A percentile compares a stretch with the other conserved stretches of the same genome.
phyloP scores from a whole-genome alignment of 2,113 vertebrate species.

The Agelaius tricolor region DNA sequence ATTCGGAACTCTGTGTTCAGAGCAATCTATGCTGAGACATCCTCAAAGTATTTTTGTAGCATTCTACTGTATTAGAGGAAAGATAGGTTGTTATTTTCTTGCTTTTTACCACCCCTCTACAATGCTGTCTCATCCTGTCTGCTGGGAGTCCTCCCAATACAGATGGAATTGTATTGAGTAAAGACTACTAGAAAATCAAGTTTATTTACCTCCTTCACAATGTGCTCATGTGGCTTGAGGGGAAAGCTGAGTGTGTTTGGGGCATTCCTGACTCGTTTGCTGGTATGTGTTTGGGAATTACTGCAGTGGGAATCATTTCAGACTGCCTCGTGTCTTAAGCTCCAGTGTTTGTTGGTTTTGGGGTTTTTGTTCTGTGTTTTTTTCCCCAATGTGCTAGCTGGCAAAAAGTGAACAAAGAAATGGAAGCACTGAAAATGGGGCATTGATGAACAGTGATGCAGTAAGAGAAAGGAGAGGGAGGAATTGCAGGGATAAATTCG shows the following conservation, averaged over 20 bases:
- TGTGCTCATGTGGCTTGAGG: rapidly evolving
- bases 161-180: not conserved
- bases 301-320: not conserved
- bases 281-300: not conserved
- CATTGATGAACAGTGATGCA: not conserved
- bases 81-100: not conserved
- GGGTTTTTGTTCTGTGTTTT: not conserved
- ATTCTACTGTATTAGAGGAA: not conserved
- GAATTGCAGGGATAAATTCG: not conserved
- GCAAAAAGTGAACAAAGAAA: not conserved
- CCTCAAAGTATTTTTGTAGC: not conserved
- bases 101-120: not conserved
- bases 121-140: not conserved
- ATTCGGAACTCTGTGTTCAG: not conserved
- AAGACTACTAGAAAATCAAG: not conserved
- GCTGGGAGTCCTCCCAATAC: not conserved
- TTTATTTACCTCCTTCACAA: not conserved
- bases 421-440: not conserved
- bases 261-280: rapidly evolving
- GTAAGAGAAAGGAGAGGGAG: not conserved
- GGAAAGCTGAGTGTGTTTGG: not conserved
- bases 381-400: not conserved
- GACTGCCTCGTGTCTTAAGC: not conserved
- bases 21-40: not conserved
- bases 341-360: not conserved